phyloP scores from a whole-genome alignment of 2,888 invertebrate genomes.

The Dynastes grantii region DNA sequence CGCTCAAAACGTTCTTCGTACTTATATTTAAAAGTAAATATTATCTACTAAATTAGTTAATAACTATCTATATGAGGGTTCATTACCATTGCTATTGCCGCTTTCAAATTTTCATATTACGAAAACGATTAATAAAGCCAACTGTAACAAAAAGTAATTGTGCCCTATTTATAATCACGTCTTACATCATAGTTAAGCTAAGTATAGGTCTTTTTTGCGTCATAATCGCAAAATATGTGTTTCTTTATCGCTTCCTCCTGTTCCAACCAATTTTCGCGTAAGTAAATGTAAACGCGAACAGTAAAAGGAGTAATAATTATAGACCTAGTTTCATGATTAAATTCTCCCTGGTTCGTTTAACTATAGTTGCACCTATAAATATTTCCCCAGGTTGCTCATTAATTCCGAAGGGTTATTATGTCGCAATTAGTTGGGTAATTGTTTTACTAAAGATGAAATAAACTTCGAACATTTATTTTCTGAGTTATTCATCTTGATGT shows the following conservation, averaged over 20 bases:
- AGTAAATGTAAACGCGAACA: slow-evolving; percentile 16
- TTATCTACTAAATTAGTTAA: too few species aligned
- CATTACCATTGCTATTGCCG: not conserved
- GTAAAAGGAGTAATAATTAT: not conserved
- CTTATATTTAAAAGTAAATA: too few species aligned
- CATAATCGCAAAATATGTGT: slow-evolving; percentile 16
- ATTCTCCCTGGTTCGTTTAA: slow-evolving; percentile 24
- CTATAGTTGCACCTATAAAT: slow-evolving; percentile 27
- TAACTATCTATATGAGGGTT: too few species aligned
- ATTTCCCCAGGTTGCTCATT: slow-evolving; percentile 18
- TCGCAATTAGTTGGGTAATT: slow-evolving; percentile 26
- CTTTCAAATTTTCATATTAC: not conserved
- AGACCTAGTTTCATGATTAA: slow-evolving; percentile 7
- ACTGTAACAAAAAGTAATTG: not conserved
- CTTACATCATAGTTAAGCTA: slow-evolving; percentile 2
- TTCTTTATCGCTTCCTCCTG: slow-evolving; percentile 10
- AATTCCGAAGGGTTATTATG: not conserved
- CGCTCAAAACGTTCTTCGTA: too few species aligned
- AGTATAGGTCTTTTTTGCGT: not conserved
- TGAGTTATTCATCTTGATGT: too few species aligned
- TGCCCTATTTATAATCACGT: slow-evolving; percentile 3
- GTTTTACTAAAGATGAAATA: not conserved
- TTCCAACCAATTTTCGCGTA: not conserved
- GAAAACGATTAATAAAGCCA: not conserved
- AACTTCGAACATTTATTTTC: too few species aligned